phyloP scores from a whole-genome alignment of 2,888 invertebrate species.

The Thysanoteuthis rhombus region DNA sequence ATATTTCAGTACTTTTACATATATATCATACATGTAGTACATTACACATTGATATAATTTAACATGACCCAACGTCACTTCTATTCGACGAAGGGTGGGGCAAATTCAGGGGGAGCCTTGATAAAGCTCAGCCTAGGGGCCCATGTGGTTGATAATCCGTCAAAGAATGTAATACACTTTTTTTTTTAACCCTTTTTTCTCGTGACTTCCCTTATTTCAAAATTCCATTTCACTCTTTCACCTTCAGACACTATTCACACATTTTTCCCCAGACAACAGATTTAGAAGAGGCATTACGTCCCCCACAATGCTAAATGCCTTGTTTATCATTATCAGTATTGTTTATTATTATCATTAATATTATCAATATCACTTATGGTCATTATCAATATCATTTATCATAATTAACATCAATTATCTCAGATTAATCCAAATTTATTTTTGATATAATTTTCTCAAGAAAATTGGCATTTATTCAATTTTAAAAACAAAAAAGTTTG shows the following conservation, averaged over 20 bases:
- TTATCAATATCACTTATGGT: not conserved
- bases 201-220: not conserved
- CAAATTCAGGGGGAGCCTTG: too few species aligned
- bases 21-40: too few species aligned
- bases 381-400: not conserved
- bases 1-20: too few species aligned
- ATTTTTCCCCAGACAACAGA: not conserved
- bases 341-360: not conserved
- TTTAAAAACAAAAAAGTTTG: not conserved
- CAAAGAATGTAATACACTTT: conserved; percentile 12
- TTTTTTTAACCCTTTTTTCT: not conserved
- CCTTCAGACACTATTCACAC: not conserved
- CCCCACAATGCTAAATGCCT: not conserved
- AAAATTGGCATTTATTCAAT: not conserved
- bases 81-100: too few species aligned
- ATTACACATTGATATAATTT: too few species aligned
- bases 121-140: too few species aligned
- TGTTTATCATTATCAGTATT: not conserved
- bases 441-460: not conserved
- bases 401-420: not conserved
- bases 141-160: too few species aligned
- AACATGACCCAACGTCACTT: too few species aligned
- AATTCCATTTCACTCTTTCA: not conserved
- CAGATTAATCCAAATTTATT: not conserved
- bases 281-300: not conserved